Percentiles rank a stretch among this genome's conserved stretches.
These are phyloP conservation scores for Drosophila kepulauana DNA, from an alignment of 1,140 invertebrate genomes.

Conservation along the genomic window DNA sequence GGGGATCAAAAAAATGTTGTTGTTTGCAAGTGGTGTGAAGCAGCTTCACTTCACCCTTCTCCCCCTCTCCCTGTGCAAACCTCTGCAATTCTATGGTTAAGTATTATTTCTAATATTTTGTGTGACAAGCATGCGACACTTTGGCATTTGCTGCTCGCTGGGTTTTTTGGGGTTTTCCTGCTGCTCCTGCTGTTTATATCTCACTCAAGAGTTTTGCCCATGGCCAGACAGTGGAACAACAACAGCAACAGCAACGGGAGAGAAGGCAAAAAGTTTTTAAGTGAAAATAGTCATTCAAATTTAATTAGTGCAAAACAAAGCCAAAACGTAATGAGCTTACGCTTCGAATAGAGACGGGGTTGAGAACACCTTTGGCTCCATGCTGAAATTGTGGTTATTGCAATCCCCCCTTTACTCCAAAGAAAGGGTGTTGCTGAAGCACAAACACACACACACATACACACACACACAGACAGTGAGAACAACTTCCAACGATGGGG, in stretches of 20 bases:
- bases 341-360: constrained; percentile 38
- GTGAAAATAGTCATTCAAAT: constrained; percentile 84
- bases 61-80: constrained; percentile 39
- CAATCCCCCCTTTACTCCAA: constrained; percentile 42
- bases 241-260: constrained; percentile 26
- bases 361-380: constrained; percentile 62
- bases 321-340: constrained; percentile 83
- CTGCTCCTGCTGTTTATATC: constrained; percentile 65
- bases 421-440: constrained; percentile 55
- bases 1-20: constrained; percentile 26
- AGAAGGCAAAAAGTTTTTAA: constrained; percentile 76
- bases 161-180: constrained; percentile 23
- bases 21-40: constrained; percentile 13
- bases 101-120: constrained; percentile 84
- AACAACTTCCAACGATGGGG: constrained; percentile 38
- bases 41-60: no score
- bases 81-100: constrained; percentile 81
- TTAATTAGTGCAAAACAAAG: constrained; percentile 84
- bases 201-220: constrained; percentile 72
- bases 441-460: constrained; percentile 19
- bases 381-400: constrained; percentile 78
- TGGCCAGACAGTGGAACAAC: constrained; percentile 32
- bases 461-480: background rate
- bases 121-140: constrained; percentile 80
- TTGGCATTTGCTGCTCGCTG: constrained; percentile 63